phyloP scores from a whole-genome alignment of 2,113 vertebrate species.

The Galbula dea region DNA sequence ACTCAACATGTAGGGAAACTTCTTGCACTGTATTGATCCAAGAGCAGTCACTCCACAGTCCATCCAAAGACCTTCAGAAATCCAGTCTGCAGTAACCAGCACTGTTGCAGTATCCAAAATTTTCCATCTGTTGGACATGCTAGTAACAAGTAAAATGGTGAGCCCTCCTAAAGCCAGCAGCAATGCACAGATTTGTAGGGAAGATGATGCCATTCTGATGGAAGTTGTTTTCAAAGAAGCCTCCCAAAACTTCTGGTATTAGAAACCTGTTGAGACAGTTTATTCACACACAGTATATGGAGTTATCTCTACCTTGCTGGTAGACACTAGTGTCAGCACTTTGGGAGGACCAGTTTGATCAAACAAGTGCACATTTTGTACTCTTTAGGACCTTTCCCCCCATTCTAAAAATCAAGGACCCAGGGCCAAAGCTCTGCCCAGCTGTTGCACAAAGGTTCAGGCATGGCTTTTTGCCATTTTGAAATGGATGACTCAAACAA shows the following conservation, averaged over 20 bases:
- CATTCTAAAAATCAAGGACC: constrained; percentile 66
- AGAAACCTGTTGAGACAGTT: constrained; percentile 31
- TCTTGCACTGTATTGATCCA: constrained; percentile 76
- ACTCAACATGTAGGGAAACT: constrained; percentile 75
- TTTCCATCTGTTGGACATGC: constrained; percentile 77
- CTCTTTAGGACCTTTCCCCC: constrained; percentile 46
- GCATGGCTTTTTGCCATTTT: not conserved
- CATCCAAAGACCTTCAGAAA: constrained; percentile 85
- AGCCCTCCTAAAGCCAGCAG: constrained; percentile 74
- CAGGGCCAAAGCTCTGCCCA: not conserved
- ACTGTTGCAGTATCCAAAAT: constrained; percentile 35
- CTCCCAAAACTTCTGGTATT: not conserved
- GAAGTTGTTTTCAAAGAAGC: not conserved
- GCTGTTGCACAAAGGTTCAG: constrained; percentile 7
- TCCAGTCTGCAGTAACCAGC: constrained; percentile 61
- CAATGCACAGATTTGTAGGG: constrained; percentile 72
- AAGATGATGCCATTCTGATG: constrained; percentile 44
- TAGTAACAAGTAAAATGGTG: constrained; percentile 70
- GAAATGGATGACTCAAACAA: not conserved
- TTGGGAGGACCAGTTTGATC: not conserved
- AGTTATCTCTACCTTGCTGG: not conserved
- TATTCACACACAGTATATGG: not conserved
- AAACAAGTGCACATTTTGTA: not conserved
- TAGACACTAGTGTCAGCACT: not conserved
- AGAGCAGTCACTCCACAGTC: constrained; percentile 70